These are phyloP conservation scores for Sisyra terminalis DNA, from an alignment of 2,888 invertebrate genomes.

Conservation along the genomic window DNA sequence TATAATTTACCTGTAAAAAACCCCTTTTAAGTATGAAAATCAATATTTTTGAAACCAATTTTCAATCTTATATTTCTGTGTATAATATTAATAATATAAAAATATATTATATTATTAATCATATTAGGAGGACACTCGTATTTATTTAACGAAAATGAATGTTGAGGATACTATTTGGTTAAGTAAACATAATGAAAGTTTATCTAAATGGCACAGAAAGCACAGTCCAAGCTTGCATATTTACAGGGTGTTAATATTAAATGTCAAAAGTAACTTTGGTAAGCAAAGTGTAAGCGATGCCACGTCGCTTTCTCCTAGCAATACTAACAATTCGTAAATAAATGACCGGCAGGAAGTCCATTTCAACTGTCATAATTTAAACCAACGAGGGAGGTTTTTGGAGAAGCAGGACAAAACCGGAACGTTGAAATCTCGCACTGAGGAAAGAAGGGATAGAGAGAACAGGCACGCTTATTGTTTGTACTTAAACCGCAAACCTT, in stretches of 20 bases:
- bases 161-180: too few species aligned
- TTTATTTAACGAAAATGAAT: too few species aligned
- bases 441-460: too few species aligned
- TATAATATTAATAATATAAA: neutral
- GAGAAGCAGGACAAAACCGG: too few species aligned
- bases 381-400: too few species aligned
- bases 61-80: neutral
- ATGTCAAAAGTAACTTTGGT: conserved; percentile 6
- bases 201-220: conserved; percentile 6
- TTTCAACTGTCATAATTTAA: conserved; percentile 5
- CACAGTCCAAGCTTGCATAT: neutral
- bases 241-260: conserved; percentile 6
- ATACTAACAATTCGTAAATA: conserved; percentile 5
- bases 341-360: conserved; percentile 8
- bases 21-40: too few species aligned
- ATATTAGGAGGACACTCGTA: neutral
- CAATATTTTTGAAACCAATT: neutral
- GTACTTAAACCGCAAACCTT: neutral
- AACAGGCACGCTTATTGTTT: too few species aligned
- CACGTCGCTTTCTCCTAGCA: neutral
- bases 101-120: conserved; percentile 1
- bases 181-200: conserved; percentile 5
- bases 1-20: too few species aligned
- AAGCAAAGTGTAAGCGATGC: neutral
- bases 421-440: too few species aligned